Conservation (phyloP, 1,140 invertebrate species). For the Dreissena rostriformis region DNA sequence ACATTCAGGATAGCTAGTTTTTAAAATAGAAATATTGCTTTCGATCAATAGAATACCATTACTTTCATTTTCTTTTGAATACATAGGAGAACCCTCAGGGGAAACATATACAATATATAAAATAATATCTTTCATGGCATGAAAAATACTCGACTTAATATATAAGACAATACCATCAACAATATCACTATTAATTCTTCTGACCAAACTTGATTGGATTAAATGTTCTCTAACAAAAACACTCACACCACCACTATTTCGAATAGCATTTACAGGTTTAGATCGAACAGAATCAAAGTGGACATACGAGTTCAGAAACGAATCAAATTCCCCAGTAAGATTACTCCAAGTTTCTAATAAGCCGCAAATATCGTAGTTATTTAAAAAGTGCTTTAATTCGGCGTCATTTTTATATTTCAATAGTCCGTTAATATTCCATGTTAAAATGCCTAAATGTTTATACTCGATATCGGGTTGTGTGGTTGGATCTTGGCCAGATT, state of each 20-base stretch:
- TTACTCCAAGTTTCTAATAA: conserved; percentile 9
- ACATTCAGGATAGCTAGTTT: background rate
- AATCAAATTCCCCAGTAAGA: background rate
- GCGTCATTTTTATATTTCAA: background rate
- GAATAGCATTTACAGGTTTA: conserved; percentile 2
- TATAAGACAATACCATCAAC: background rate
- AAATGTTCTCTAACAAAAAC: background rate
- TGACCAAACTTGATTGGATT: background rate
- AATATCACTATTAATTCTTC: background rate
- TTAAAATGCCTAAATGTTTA: background rate
- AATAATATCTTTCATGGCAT: background rate
- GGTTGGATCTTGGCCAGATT: background rate
- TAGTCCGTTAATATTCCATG: background rate
- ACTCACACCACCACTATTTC: conserved; percentile 3
- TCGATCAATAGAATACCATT: background rate
- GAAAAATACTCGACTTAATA: background rate
- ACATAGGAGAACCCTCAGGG: background rate
- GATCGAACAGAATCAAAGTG: background rate
- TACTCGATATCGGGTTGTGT: background rate
- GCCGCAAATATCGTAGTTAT: background rate
- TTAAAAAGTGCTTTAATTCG: background rate
- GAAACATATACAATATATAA: background rate
- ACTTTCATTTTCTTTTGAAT: background rate
- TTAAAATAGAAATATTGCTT: conserved; percentile 6
- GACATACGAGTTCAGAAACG: background rate